These are phyloP conservation scores for Cheilosia variabilis DNA, from an alignment of 2,888 invertebrate species.

Conservation along the genomic window DNA sequence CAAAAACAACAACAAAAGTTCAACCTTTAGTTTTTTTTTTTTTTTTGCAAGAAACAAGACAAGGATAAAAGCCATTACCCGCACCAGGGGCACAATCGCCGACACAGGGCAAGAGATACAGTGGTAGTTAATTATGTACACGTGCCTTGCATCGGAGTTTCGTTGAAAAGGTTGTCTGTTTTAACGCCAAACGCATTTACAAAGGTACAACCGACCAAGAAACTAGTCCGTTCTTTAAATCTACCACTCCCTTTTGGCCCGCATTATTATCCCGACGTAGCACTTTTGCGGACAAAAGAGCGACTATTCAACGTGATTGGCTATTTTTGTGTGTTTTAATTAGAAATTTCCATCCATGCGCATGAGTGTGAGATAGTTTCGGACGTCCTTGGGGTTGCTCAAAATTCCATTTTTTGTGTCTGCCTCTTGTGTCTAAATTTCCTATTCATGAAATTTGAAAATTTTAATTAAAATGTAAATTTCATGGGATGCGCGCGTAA, in stretches of 20 bases:
- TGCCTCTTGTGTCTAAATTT: slow-evolving; percentile 5
- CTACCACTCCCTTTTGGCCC: not conserved
- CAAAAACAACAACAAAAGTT: slow-evolving; percentile 15
- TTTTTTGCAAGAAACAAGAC: not conserved
- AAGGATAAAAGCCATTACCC: slow-evolving; percentile 25
- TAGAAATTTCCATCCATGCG: slow-evolving; percentile 42
- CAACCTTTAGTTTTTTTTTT: not conserved
- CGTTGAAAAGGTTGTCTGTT: slow-evolving; percentile 4
- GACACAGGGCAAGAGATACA: slow-evolving; percentile 3
- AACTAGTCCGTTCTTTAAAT: slow-evolving; percentile 2
- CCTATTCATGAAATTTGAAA: slow-evolving; percentile 53
- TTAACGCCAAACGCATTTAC: slow-evolving; percentile 2
- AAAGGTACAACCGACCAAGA: slow-evolving; percentile 7
- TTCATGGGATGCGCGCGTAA: slow-evolving; percentile 15
- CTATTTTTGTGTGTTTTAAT: slow-evolving; percentile 37
- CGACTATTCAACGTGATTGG: slow-evolving; percentile 28
- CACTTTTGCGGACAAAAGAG: slow-evolving; percentile 15
- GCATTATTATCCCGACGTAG: slow-evolving; percentile 6
- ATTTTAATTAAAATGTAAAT: slow-evolving; percentile 71
- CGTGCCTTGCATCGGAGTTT: slow-evolving; percentile 27
- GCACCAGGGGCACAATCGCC: not conserved
- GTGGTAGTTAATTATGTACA: slow-evolving; percentile 57
- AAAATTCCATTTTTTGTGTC: slow-evolving; percentile 6
- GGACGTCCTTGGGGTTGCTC: slow-evolving; percentile 32
- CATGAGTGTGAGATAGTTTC: not conserved